phyloP scores from a whole-genome alignment of 2,888 invertebrate genomes.

The Chloroclystis v-ata region DNA sequence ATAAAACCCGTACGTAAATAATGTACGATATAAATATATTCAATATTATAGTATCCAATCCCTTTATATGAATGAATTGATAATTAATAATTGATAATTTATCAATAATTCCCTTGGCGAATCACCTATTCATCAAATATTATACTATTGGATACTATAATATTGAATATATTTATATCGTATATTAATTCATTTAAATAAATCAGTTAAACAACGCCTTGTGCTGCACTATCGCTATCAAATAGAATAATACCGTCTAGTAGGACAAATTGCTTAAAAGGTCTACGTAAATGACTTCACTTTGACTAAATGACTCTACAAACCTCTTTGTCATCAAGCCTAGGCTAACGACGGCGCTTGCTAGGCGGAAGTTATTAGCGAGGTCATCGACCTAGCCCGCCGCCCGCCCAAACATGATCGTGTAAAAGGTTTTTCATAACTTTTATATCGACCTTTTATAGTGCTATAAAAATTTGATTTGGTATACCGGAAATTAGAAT shows the following conservation, averaged over 20 bases:
- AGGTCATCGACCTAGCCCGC: conserved; percentile 51
- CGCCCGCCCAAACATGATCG: conserved; percentile 58
- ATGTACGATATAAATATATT: no score
- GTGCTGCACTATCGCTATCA: no score
- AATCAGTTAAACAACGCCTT: no score
- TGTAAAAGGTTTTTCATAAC: conserved; percentile 32
- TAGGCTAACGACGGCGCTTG: conserved; percentile 51
- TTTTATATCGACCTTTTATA: conserved; percentile 23
- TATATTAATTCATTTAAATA: no score
- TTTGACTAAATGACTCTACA: conserved; percentile 31
- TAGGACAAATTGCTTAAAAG: conserved; percentile 1
- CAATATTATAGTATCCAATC: no score
- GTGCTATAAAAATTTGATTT: conserved; percentile 19
- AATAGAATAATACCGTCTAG: neutral
- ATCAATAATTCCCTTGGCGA: no score
- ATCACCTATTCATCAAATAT: no score
- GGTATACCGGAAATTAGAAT: conserved; percentile 4
- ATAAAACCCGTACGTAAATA: no score
- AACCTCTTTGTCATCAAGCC: conserved; percentile 43
- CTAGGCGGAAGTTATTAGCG: conserved; percentile 74
- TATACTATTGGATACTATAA: no score
- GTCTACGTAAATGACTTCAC: conserved; percentile 12
- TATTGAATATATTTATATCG: no score
- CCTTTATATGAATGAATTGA: no score
- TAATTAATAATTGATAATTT: no score